phyloP scores from a whole-genome alignment of 1,140 invertebrate genomes.

The Drosophila truncata region DNA sequence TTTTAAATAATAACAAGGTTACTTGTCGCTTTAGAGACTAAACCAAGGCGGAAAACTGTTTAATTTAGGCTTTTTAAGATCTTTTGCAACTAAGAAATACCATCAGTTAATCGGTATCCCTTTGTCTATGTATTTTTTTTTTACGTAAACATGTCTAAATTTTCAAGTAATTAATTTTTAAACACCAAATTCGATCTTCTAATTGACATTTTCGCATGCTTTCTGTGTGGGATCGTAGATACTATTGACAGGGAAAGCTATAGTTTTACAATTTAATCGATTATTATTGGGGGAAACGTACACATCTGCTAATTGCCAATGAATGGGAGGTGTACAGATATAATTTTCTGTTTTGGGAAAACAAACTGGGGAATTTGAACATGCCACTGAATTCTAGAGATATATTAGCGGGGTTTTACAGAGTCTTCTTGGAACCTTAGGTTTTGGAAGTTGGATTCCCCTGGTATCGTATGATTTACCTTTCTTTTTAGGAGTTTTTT shows the following conservation, averaged over 20 bases:
- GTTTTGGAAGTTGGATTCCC: background rate
- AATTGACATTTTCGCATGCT: background rate
- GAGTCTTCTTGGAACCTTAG: too few species aligned
- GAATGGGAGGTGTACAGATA: background rate
- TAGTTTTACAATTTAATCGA: slow-evolving; percentile 17
- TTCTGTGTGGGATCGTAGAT: too few species aligned
- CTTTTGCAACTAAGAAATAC: background rate
- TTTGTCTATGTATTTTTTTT: background rate
- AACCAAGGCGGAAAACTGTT: too few species aligned
- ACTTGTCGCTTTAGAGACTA: too few species aligned
- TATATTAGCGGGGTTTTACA: too few species aligned
- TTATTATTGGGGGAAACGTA: background rate
- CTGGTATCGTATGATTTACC: background rate
- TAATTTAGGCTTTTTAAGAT: too few species aligned
- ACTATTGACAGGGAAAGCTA: slow-evolving; percentile 3
- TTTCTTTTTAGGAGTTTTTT: background rate
- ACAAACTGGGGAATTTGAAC: background rate
- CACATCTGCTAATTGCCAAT: slow-evolving; percentile 7
- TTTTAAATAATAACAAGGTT: too few species aligned
- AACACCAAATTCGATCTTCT: background rate
- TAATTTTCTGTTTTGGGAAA: background rate
- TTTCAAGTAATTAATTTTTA: background rate
- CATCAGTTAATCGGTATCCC: background rate
- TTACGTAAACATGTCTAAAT: background rate
- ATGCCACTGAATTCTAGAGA: background rate